Conservation (phyloP, 1,140 invertebrate genomes). For the Elymnias hypermnestra region DNA sequence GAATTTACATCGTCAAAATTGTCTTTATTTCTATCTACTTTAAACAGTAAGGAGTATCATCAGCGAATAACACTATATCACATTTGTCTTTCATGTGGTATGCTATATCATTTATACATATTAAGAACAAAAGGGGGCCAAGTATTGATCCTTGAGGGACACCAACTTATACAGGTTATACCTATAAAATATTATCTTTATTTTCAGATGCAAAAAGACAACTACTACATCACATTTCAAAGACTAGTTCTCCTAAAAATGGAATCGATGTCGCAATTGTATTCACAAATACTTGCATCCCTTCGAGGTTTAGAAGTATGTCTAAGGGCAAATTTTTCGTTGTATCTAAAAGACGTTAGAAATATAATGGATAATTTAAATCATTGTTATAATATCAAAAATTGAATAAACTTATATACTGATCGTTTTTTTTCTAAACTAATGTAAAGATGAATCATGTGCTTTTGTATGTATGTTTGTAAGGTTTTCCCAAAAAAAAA, state of each 20-base stretch:
- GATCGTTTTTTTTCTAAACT: background rate
- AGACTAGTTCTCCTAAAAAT: slow-evolving; percentile 35
- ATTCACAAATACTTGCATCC: slow-evolving; percentile 20
- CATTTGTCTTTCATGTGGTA: no score
- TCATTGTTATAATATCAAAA: slow-evolving; percentile 32
- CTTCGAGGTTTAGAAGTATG: slow-evolving; percentile 29
- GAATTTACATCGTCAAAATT: no score
- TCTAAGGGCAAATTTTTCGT: slow-evolving; percentile 24
- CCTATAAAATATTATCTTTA: no score
- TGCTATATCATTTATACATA: no score
- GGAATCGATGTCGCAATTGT: slow-evolving; percentile 26
- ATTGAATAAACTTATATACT: background rate
- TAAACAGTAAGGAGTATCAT: no score
- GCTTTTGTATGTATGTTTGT: no score
- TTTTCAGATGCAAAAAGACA: slow-evolving; percentile 47
- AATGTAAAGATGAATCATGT: background rate
- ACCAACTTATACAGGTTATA: no score
- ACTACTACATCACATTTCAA: slow-evolving; percentile 36
- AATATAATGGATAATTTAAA: slow-evolving; percentile 25
- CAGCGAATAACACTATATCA: no score
- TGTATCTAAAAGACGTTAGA: slow-evolving; percentile 27
- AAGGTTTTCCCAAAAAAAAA: no score
- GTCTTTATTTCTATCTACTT: no score
- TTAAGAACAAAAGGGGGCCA: no score
- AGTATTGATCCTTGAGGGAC: no score